These are phyloP conservation scores for Mustela erminea DNA, from an alignment of 2,797 vertebrate species.

Conservation along the genomic window DNA sequence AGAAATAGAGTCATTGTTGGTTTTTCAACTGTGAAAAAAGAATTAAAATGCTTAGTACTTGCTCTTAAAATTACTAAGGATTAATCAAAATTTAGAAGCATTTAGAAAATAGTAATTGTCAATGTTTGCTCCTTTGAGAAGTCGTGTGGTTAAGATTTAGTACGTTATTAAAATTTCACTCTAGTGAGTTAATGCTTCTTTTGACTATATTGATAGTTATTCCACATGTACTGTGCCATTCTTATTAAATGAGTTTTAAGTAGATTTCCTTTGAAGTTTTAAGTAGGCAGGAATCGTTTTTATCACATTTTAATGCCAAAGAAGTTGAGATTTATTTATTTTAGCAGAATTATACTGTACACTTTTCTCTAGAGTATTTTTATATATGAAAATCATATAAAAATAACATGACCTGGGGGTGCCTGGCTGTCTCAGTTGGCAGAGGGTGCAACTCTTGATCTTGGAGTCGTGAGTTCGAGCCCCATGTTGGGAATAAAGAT, in stretches of 20 bases:
- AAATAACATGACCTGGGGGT: background rate
- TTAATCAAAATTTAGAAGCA: constrained; percentile 49
- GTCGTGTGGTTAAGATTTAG: background rate
- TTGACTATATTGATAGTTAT: background rate
- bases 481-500: background rate
- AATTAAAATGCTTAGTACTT: background rate
- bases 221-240: background rate
- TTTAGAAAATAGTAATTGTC: constrained; percentile 25
- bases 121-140: constrained; percentile 31
- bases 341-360: constrained; percentile 27
- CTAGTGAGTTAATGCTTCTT: constrained; percentile 11
- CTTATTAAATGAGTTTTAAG: constrained; percentile 30
- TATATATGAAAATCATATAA: constrained; percentile 3
- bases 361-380: constrained; percentile 57
- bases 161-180: constrained; percentile 11
- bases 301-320: constrained; percentile 16
- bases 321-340: constrained; percentile 55
- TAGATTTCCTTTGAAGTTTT: constrained; percentile 42
- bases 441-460: background rate
- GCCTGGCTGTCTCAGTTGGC: background rate
- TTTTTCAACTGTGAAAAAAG: constrained; percentile 33
- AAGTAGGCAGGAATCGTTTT: constrained; percentile 30
- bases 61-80: constrained; percentile 42
- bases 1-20: background rate
- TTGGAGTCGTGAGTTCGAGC: background rate